Evolutionary conservation across 2,888 invertebrate genomes (phyloP).

Genomic region (Drosophila antonietae): DNA sequence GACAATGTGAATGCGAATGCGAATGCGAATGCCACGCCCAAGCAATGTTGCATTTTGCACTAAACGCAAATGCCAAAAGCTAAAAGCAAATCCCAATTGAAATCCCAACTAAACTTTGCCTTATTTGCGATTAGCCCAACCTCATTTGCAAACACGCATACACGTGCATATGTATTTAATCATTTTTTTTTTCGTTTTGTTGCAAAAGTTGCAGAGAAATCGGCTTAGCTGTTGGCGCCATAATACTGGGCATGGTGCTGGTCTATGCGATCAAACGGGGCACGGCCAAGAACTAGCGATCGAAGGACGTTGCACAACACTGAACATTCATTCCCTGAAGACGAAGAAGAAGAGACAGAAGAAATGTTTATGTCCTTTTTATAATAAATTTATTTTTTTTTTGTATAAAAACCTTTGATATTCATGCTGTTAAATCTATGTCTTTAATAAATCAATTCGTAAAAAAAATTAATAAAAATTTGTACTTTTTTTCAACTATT

Average conservation of each 20-base stretch:
- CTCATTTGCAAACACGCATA: not conserved
- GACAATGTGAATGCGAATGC: conserved; percentile 31
- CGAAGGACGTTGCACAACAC: conserved; percentile 5
- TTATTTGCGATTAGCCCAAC: not conserved
- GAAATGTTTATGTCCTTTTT: not conserved
- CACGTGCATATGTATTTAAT: not conserved
- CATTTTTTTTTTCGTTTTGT: conserved; percentile 7
- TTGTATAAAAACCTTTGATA: conserved; percentile 21
- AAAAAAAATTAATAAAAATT: not conserved
- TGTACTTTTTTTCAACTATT: not conserved
- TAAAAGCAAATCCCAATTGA: not conserved
- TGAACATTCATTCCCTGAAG: conserved; percentile 56
- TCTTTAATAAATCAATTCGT: conserved; percentile 16
- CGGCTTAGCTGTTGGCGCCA: conserved; percentile 75
- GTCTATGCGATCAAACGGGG: conserved; percentile 73
- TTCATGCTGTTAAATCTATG: conserved; percentile 13
- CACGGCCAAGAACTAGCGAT: conserved; percentile 45
- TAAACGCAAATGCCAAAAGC: conserved; percentile 30
- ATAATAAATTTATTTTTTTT: conserved; percentile 12
- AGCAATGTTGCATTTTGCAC: conserved; percentile 71
- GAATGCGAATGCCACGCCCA: conserved; percentile 50
- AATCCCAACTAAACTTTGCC: not conserved
- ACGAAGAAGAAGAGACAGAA: not conserved
- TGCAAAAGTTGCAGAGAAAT: conserved; percentile 72
- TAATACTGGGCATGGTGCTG: conserved; percentile 75